These are phyloP conservation scores for Parnassius mnemosyne DNA, from an alignment of 2,888 invertebrate species.

Conservation along the genomic window DNA sequence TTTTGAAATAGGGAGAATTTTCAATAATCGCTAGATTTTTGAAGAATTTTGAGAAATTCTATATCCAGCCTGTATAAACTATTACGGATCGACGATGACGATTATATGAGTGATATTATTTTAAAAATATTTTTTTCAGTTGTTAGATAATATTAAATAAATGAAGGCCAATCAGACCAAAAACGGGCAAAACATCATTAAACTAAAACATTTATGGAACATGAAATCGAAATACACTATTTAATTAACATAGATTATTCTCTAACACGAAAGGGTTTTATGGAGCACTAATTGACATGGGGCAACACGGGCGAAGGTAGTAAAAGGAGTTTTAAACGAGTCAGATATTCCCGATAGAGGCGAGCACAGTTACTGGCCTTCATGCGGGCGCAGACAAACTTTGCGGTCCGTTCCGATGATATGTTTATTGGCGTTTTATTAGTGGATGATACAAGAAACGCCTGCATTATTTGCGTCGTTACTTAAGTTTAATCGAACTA, in stretches of 20 bases:
- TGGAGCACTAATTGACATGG: slow-evolving; percentile 32
- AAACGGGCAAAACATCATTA: not conserved
- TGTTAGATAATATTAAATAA: not conserved
- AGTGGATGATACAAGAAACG: slow-evolving; percentile 8
- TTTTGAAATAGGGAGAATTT: too few species aligned
- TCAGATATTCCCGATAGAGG: not conserved
- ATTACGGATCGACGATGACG: not conserved
- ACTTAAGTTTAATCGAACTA: slow-evolving; percentile 15
- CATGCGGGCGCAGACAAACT: slow-evolving; percentile 22
- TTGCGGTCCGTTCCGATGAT: slow-evolving; percentile 12
- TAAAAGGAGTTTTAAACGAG: slow-evolving; percentile 16
- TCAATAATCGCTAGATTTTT: too few species aligned
- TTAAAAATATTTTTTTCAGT: not conserved
- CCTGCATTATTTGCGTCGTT: slow-evolving; percentile 12
- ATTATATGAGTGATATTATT: not conserved
- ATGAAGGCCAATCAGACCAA: not conserved
- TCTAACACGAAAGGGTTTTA: slow-evolving; percentile 24
- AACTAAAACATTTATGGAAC: not conserved
- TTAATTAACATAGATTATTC: slow-evolving; percentile 15
- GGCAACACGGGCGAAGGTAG: slow-evolving; percentile 2
- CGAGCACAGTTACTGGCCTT: not conserved
- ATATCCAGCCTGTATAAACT: too few species aligned
- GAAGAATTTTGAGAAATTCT: too few species aligned
- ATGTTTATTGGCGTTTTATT: slow-evolving; percentile 26
- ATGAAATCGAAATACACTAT: slow-evolving; percentile 6